phyloP scores from a whole-genome alignment of 2,113 vertebrate species.

The Tachuris rubrigastra region DNA sequence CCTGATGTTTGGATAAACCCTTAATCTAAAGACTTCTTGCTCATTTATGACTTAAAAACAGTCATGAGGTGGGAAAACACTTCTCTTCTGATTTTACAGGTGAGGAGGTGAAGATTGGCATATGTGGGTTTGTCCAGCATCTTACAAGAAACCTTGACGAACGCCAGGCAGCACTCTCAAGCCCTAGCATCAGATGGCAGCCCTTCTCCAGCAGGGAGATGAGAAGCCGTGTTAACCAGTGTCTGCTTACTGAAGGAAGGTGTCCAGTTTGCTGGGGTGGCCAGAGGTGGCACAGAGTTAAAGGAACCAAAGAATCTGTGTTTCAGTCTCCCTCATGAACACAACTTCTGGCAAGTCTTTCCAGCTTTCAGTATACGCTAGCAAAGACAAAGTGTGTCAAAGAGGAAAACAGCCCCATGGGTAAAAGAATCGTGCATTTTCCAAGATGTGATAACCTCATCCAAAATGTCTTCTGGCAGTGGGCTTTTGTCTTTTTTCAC shows the following conservation, averaged over 20 bases:
- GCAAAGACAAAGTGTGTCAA: not conserved
- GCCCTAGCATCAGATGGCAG: rapidly evolving
- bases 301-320: not conserved
- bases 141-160: not conserved
- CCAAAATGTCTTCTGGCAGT: not conserved
- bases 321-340: not conserved
- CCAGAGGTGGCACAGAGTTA: rapidly evolving
- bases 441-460: not conserved
- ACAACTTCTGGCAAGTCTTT: not conserved
- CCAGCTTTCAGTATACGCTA: not conserved
- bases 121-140: not conserved
- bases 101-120: not conserved
- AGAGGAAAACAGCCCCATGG: not conserved
- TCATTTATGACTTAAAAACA: not conserved
- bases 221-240: rapidly evolving
- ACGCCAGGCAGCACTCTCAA: not conserved
- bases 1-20: not conserved
- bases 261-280: not conserved
- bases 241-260: not conserved
- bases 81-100: not conserved
- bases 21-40: not conserved
- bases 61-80: not conserved
- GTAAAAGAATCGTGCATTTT: not conserved
- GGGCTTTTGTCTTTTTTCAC: not conserved
- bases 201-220: rapidly evolving